phyloP scores from a whole-genome alignment of 2,797 vertebrate genomes.

The Alosa sapidissima region DNA sequence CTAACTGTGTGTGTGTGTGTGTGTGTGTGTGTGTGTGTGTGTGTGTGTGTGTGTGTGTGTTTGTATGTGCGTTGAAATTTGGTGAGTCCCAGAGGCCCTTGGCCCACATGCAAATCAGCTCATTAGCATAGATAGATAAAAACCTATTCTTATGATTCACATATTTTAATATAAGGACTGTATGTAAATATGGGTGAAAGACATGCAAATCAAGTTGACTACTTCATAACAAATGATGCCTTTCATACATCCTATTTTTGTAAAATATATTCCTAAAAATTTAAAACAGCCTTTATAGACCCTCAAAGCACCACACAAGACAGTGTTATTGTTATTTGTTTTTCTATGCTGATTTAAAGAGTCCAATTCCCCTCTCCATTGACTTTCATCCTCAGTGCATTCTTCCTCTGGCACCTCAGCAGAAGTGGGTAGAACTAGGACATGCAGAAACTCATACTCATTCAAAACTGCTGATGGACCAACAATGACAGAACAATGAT shows the following conservation, averaged over 20 bases:
- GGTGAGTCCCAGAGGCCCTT: slow-evolving; percentile 68
- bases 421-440: background rate
- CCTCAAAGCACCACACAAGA: background rate
- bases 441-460: too few relatives aligned
- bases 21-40: too few relatives aligned
- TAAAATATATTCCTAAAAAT: slow-evolving; percentile 32
- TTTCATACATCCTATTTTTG: background rate
- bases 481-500: too few relatives aligned
- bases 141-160: slow-evolving; percentile 71
- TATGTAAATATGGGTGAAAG: slow-evolving; percentile 15
- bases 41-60: too few relatives aligned
- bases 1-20: too few relatives aligned
- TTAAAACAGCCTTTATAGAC: background rate
- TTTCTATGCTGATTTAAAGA: background rate
- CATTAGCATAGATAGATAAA: slow-evolving; percentile 78
- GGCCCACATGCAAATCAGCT: slow-evolving; percentile 75
- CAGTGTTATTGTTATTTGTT: background rate
- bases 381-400: background rate
- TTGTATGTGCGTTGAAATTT: slow-evolving; percentile 58
- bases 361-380: background rate
- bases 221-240: slow-evolving; percentile 1
- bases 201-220: background rate
- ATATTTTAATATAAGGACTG: slow-evolving; percentile 54
- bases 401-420: background rate
- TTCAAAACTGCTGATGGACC: too few relatives aligned